Conservation (phyloP, 1,140 invertebrate genomes). For the Harpegnathos saltator region DNA sequence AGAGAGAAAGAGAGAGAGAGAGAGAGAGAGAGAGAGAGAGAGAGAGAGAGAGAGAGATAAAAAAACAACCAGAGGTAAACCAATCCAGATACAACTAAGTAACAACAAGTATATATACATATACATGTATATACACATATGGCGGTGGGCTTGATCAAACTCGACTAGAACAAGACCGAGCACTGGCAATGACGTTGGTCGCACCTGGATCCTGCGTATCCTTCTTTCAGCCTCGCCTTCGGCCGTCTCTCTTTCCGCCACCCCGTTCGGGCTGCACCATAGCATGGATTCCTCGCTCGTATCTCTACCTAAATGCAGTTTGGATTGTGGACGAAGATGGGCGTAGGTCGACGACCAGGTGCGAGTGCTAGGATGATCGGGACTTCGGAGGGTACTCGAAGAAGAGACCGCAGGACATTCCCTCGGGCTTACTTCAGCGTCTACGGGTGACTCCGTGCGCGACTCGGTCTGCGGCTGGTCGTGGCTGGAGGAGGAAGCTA, state of each 20-base stretch:
- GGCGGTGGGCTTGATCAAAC: constrained; percentile 54
- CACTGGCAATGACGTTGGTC: constrained; percentile 74
- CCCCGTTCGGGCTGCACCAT: constrained; percentile 72
- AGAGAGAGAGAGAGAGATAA: constrained; percentile 52
- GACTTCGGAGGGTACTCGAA: constrained; percentile 27
- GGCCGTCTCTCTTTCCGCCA: constrained; percentile 76
- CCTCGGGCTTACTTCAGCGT: constrained; percentile 12
- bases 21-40: constrained; percentile 23
- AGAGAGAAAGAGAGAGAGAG: not conserved
- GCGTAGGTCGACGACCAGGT: constrained; percentile 26
- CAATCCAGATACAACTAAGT: constrained; percentile 51
- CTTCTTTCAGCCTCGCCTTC: constrained; percentile 74
- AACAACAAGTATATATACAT: constrained; percentile 41
- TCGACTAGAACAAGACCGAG: constrained; percentile 72
- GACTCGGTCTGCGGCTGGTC: constrained; percentile 10
- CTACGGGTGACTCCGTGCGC: constrained; percentile 7
- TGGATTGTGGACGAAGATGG: constrained; percentile 58
- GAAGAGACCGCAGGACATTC: not conserved
- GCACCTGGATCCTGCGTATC: constrained; percentile 83
- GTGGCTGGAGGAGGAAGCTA: not conserved
- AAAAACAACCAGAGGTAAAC: constrained; percentile 67
- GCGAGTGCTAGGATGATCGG: constrained; percentile 26
- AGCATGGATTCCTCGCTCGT: constrained; percentile 72
- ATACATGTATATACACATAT: constrained; percentile 41
- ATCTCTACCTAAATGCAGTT: constrained; percentile 82